Evolutionary conservation across 92 coral and sea anemone genomes (phyloP), one percentile per base, ranked within the genome.

Genomic region (Epizoanthus scotinus): DNA sequence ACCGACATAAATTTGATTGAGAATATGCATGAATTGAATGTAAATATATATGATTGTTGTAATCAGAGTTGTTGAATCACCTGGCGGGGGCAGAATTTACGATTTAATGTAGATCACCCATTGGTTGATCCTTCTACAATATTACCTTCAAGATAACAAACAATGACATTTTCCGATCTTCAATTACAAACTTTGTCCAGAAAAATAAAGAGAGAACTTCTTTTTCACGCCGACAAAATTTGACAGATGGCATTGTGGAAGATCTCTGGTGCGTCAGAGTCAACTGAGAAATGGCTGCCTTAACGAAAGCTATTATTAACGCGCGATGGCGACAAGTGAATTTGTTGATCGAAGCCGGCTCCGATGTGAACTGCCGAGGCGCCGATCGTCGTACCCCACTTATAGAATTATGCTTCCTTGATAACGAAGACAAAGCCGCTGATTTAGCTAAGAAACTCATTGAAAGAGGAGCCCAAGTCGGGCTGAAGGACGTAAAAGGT

Each of bases 261-360:
- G 8, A 13, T 13, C 36, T 64, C 26, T 44, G 59, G 13, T 50
- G 34, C 28, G 49, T 44, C 6, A 70, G 77, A 27, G 6, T 25
- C 3, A 29, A 29, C 28, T 13, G 17, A 7, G 62, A 22, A 42
- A 92, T 92, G 97, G 65, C 94, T 17, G 93, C 97, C 65, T 70
- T 92, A 63, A 78, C 78, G 19, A 85, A 85, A 49, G 97, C 97
- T 19, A 84, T 90, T 49, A 63, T 28, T 26, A 70, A 73, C 50
- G 84, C 82, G 22, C 84, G 92, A 61, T 92, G 97, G 97, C 81
- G 97, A n/a, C 97, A 92, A 44, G 97, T 92, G 52, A 81, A 69
- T 24, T 80, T 92, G 22, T 67, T 92, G 24, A 65, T 92, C 52
- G 94, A 92, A 2, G 85, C 87, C 8, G 97, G 97, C 17, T 90